Percentiles rank a stretch among this genome's conserved stretches.
These are phyloP conservation scores for Hedya salicella DNA, from an alignment of 2,888 invertebrate species.

Conservation along the genomic window DNA sequence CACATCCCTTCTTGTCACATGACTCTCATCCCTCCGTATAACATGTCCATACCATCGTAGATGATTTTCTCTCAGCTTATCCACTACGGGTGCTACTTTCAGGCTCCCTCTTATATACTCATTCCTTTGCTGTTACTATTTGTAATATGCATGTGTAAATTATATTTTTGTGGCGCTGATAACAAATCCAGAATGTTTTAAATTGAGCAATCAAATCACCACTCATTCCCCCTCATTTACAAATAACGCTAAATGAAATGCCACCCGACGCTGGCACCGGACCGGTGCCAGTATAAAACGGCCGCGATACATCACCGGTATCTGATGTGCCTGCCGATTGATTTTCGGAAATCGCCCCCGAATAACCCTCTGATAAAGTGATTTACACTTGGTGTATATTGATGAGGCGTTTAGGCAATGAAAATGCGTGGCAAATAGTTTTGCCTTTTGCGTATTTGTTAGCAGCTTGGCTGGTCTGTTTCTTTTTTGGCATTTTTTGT, in stretches of 20 bases:
- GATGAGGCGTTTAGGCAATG: conserved; percentile 41
- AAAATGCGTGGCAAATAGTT: neutral
- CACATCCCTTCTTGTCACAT: too few species aligned
- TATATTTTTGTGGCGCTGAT: too few species aligned
- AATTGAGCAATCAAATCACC: conserved; percentile 19
- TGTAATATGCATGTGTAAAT: too few species aligned
- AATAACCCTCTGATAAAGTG: conserved; percentile 70
- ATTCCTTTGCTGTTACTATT: too few species aligned
- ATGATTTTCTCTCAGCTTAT: too few species aligned
- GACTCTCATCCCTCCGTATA: too few species aligned
- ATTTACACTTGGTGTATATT: conserved; percentile 65
- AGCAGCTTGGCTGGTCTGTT: too few species aligned
- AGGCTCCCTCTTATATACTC: too few species aligned
- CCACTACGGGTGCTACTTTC: too few species aligned
- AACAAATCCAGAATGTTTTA: neutral
- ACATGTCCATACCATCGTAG: too few species aligned
- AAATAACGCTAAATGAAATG: conserved; percentile 18
- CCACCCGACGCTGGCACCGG: neutral
- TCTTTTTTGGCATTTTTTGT: too few species aligned
- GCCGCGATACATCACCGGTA: conserved; percentile 65
- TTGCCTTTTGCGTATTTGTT: too few species aligned
- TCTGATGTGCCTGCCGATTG: conserved; percentile 70
- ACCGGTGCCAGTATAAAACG: conserved; percentile 28
- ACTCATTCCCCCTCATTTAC: conserved; percentile 17
- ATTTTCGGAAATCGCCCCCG: conserved; percentile 75